Evolutionary conservation across 2,888 invertebrate genomes (phyloP), one percentile per base, ranked within the genome.

Genomic region (Drosophila macrospina): DNA sequence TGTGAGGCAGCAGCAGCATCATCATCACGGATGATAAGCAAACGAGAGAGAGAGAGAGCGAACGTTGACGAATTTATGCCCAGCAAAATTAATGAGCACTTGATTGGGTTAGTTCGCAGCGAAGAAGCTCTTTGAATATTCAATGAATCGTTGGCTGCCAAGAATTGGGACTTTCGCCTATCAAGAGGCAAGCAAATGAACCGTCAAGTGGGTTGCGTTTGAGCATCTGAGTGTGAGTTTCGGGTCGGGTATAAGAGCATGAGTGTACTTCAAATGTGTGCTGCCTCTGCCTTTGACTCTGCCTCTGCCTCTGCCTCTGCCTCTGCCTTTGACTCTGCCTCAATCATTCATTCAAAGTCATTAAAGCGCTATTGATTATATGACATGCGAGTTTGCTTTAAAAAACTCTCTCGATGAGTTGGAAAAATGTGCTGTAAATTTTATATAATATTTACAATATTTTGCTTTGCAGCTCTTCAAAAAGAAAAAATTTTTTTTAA

Each of bases 91-190:
- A 75, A 75, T 75, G 79, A 75, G 79, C 75, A 74, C 61, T 78
- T 78, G 75, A 75, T 75, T 75, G 79, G 69, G 79, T 75, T 78
- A 75, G 75, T 69, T 75, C 59, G 41, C 79, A 60, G 61, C 37
- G 52, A 30, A 30, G 74, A 51, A 78, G 74, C 74, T 68, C 51
- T 45, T 60, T 74, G 79, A 68, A 78, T 78, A 78, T 68, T 78
- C 69, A 74, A 74, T 74, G 74, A 57, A 37, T 61, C 16, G 41
- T 13, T 60, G 44, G 44, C 62, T 34, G 52, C 41, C 67, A 54
- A 15, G 47, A 50, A 48, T 45, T 44, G 36, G 41, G 37, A 42
- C 20, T 37, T 41, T 30, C 37, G 41, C 74, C 41, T 26, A 11
- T 47, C 37, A 28, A 42, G 15, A 1, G 24, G 28, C 28, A 52